phyloP scores from a whole-genome alignment of 2,113 vertebrate species.

The Cyanistes caeruleus region DNA sequence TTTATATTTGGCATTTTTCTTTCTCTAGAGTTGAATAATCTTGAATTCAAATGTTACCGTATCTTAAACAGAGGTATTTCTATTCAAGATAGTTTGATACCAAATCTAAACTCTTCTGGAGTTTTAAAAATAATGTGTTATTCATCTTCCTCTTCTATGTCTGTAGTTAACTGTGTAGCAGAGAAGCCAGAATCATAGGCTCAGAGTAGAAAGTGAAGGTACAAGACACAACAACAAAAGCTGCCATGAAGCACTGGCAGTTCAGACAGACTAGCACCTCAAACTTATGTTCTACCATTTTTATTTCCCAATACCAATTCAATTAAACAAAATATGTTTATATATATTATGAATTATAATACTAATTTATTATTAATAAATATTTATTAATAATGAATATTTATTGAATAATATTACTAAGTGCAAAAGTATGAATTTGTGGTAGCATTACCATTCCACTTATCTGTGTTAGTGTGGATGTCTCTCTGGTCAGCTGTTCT shows the following conservation, averaged over 20 bases:
- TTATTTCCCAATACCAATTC: not conserved
- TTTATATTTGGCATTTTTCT: not conserved
- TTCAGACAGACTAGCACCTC: not conserved
- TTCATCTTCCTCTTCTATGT: not conserved
- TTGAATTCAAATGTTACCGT: not conserved
- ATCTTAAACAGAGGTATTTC: not conserved
- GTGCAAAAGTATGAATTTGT: not conserved
- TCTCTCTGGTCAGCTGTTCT: not conserved
- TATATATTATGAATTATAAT: no score
- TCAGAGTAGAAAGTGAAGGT: not conserved
- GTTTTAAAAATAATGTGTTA: not conserved
- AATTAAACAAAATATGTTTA: not conserved
- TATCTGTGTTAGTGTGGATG: not conserved
- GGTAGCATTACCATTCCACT: not conserved
- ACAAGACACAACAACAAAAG: not conserved
- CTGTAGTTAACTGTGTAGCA: not conserved
- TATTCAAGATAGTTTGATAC: not conserved
- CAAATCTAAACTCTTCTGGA: not conserved
- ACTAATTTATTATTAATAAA: no score
- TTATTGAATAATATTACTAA: not conserved
- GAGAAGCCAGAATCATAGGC: not conserved
- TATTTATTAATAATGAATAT: no score
- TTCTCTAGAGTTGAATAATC: not conserved
- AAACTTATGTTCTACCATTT: not conserved
- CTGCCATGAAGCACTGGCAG: not conserved